Evolutionary conservation across 2,888 invertebrate species (phyloP).

Genomic region (Ecliptopera silaceata): DNA sequence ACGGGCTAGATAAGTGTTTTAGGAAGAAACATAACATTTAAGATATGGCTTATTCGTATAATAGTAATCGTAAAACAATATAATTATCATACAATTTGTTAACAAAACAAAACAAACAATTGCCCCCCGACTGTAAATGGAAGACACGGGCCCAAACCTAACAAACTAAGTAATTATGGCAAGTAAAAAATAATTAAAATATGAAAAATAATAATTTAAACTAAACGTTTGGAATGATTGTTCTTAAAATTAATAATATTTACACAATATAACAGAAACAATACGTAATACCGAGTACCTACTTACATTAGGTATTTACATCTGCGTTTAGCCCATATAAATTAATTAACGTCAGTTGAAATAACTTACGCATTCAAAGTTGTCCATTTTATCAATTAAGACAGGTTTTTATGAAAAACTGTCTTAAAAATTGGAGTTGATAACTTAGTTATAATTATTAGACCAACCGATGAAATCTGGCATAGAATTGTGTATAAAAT

Average conservation of each 20-base stretch:
- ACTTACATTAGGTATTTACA: conserved; percentile 53
- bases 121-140: conserved; percentile 65
- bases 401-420: conserved; percentile 15
- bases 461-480: not conserved
- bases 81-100: conserved; percentile 68
- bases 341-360: too few species aligned
- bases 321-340: too few species aligned
- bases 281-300: conserved; percentile 47
- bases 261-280: conserved; percentile 77
- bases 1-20: not conserved
- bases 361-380: not conserved
- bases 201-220: conserved; percentile 74
- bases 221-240: conserved; percentile 77
- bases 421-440: not conserved
- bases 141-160: conserved; percentile 68
- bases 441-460: not conserved
- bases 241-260: conserved; percentile 68
- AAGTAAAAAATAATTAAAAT: conserved; percentile 73
- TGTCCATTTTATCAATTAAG: too few species aligned
- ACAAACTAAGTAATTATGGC: conserved; percentile 75
- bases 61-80: conserved; percentile 62
- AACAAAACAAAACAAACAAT: conserved; percentile 76
- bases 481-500: not conserved
- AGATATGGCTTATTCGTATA: conserved; percentile 50
- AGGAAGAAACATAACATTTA: conserved; percentile 41